Conservation (phyloP, 2,113 vertebrate genomes). For the Heterotilapia buettikoferi region DNA sequence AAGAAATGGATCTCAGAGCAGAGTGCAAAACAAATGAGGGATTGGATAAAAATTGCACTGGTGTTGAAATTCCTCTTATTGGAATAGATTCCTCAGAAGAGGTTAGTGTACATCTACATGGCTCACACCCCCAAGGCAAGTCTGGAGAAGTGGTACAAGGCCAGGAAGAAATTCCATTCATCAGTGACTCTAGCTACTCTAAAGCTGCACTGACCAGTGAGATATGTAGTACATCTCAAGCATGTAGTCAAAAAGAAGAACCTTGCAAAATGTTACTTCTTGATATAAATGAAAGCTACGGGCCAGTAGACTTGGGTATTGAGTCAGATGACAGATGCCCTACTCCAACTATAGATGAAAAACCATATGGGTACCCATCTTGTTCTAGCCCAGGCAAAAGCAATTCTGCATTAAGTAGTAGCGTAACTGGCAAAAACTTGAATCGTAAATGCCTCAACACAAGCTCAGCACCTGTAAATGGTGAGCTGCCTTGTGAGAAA, state of each 20-base stretch:
- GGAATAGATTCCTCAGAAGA: background rate
- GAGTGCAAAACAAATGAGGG: background rate
- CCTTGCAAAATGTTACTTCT: background rate
- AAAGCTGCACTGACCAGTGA: background rate
- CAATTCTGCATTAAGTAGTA: background rate
- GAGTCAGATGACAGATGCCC: slow-evolving; percentile 6
- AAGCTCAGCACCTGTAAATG: background rate
- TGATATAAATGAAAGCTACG: background rate
- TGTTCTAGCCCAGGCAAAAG: background rate
- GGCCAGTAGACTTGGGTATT: background rate
- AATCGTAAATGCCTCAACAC: background rate
- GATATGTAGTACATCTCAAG: background rate
- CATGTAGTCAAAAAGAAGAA: background rate
- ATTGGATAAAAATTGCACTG: background rate
- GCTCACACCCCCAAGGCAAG: background rate
- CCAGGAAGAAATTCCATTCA: background rate
- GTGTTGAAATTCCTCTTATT: slow-evolving; percentile 6
- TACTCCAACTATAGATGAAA: slow-evolving; percentile 41
- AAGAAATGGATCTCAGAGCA: background rate
- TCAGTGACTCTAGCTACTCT: background rate
- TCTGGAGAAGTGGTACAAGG: background rate
- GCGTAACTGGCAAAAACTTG: background rate
- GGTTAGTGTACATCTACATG: background rate
- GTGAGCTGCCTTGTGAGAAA: slow-evolving; percentile 3
- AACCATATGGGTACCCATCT: background rate